Percentiles rank a stretch among this genome's conserved stretches.
Conservation (phyloP, 2,797 vertebrate species). For the Triplophysa yarkandensis region DNA sequence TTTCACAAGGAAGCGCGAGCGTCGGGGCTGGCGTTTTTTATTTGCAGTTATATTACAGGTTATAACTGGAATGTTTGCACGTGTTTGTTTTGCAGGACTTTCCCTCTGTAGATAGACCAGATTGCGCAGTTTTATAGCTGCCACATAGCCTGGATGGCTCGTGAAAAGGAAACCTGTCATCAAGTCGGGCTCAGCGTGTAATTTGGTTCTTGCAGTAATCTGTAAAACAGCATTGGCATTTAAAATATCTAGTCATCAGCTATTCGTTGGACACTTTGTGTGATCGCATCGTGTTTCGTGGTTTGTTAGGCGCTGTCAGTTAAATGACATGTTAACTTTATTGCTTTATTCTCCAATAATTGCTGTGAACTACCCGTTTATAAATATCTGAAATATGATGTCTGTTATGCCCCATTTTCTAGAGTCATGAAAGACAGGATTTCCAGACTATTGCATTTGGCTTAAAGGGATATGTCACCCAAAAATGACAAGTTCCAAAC, state of each 20-base stretch:
- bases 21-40: slow-evolving; percentile 39
- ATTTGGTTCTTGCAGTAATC: slow-evolving; percentile 41
- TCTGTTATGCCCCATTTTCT: not conserved
- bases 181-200: slow-evolving; percentile 35
- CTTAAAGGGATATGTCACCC: too few species aligned
- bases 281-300: slow-evolving; percentile 23
- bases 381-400: not conserved
- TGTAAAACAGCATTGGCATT: slow-evolving; percentile 41
- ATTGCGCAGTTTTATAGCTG: slow-evolving; percentile 39
- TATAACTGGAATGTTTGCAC: slow-evolving; percentile 41
- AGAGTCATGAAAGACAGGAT: not conserved
- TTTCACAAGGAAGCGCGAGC: slow-evolving; percentile 48
- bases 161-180: slow-evolving; percentile 35
- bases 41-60: slow-evolving; percentile 36
- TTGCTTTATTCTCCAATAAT: not conserved
- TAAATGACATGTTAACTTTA: not conserved
- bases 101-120: slow-evolving; percentile 21
- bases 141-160: slow-evolving; percentile 32
- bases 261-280: slow-evolving; percentile 26
- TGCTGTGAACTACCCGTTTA: not conserved
- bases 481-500: too few species aligned
- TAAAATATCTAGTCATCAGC: slow-evolving; percentile 21
- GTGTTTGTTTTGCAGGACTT: slow-evolving; percentile 39
- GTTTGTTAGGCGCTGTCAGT: slow-evolving; percentile 9
- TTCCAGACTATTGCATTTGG: not conserved